phyloP scores from a whole-genome alignment of 2,113 vertebrate genomes.

The Lipophrys pholis region DNA sequence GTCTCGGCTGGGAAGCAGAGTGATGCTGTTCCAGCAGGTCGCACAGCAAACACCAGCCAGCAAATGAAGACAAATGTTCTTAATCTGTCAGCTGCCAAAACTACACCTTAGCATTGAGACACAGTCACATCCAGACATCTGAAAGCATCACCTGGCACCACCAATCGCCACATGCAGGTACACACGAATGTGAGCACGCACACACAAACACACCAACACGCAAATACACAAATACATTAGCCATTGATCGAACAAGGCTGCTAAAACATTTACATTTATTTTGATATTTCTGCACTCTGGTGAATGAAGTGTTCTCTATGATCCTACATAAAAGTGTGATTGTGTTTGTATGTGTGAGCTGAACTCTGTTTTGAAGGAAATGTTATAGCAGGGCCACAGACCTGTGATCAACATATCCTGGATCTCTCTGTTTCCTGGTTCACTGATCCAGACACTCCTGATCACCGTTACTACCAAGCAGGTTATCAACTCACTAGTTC shows the following conservation, averaged over 20 bases:
- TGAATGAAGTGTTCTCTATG: background rate
- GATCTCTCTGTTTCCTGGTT: too few species aligned
- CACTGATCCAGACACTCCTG: too few species aligned
- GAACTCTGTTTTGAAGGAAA: slow-evolving; percentile 42
- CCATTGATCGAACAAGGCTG: slow-evolving; percentile 19
- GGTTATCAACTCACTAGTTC: too few species aligned
- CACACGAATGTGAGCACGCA: background rate
- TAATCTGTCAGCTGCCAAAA: slow-evolving; percentile 70
- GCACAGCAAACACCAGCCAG: slow-evolving; percentile 38
- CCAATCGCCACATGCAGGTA: too few species aligned
- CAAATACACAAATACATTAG: background rate
- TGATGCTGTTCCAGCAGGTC: slow-evolving; percentile 67
- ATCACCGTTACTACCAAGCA: too few species aligned
- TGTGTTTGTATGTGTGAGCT: background rate
- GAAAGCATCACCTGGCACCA: background rate
- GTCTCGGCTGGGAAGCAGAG: slow-evolving; percentile 58
- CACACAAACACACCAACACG: background rate
- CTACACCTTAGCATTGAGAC: slow-evolving; percentile 43
- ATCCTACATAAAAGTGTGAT: background rate
- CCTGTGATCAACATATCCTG: too few species aligned
- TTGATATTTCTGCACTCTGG: background rate
- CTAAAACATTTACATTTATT: slow-evolving; percentile 19
- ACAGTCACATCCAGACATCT: slow-evolving; percentile 3
- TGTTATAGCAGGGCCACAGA: slow-evolving; percentile 60
- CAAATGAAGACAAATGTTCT: slow-evolving; percentile 80